Evolutionary conservation across 2,888 invertebrate species (phyloP).

Genomic region (Sphinx pinastri): DNA sequence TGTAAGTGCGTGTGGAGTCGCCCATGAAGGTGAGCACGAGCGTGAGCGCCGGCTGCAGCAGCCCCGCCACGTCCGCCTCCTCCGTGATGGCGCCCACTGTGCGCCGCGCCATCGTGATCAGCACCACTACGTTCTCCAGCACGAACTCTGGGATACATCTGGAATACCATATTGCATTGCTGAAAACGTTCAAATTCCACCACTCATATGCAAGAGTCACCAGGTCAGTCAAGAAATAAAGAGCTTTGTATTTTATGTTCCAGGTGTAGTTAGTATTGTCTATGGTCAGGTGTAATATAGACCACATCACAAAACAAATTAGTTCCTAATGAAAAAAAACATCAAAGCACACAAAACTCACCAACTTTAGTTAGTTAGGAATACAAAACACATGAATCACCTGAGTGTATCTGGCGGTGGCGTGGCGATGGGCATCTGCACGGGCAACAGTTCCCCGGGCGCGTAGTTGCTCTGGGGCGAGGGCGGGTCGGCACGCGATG

Average conservation of each 20-base stretch:
- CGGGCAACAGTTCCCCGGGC: conserved; percentile 80
- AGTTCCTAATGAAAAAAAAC: no score
- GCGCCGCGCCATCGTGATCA: conserved; percentile 89
- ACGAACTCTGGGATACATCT: conserved; percentile 96
- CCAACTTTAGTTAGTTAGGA: no score
- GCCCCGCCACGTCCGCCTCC: conserved; percentile 86
- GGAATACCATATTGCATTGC: conserved; percentile 26
- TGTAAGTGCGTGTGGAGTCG: conserved; percentile 90
- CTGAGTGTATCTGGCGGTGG: conserved; percentile 87
- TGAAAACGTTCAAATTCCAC: not conserved
- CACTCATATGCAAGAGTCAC: no score
- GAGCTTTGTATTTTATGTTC: no score
- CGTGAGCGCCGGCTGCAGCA: conserved; percentile 88
- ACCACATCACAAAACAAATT: no score
- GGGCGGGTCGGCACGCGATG: conserved; percentile 75
- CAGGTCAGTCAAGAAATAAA: no score
- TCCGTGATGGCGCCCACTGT: conserved; percentile 80
- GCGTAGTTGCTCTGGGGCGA: conserved; percentile 80
- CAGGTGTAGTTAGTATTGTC: no score
- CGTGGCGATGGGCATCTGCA: conserved; percentile 86
- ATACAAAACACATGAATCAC: conserved; percentile 58
- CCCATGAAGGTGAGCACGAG: conserved; percentile 96
- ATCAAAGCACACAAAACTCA: no score
- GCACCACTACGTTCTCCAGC: conserved; percentile 93
- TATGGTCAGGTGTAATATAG: no score